Conservation (phyloP, 2,113 vertebrate genomes). For the Microcebus griseorufus region DNA sequence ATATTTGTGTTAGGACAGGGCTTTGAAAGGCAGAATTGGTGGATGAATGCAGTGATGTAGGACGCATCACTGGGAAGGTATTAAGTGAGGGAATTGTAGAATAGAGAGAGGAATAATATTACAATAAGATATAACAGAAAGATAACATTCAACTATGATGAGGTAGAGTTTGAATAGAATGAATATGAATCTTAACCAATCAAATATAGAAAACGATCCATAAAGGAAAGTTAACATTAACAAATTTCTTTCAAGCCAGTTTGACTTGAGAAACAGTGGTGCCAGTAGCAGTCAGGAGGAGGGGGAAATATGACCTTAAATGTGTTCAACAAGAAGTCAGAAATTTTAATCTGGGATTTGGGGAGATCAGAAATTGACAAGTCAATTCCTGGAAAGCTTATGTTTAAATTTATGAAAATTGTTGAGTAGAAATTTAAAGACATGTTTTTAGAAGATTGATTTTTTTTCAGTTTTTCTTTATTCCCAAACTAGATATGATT, state of each 20-base stretch:
- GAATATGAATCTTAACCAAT: neutral
- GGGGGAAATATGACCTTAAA: neutral
- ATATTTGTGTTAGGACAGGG: neutral
- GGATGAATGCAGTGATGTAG: neutral
- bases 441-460: neutral
- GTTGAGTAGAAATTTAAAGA: neutral
- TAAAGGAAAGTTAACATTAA: neutral
- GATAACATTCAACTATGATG: neutral
- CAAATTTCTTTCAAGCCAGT: neutral
- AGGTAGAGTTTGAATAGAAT: neutral
- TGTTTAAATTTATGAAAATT: neutral
- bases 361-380: neutral
- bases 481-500: neutral
- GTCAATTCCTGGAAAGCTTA: neutral
- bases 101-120: neutral
- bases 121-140: neutral
- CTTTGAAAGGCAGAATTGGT: neutral
- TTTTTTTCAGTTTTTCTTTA: conserved; percentile 6
- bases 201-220: neutral
- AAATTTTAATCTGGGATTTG: neutral
- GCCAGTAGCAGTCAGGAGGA: neutral
- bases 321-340: neutral
- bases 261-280: neutral
- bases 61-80: too few species aligned
- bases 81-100: neutral